Evolutionary conservation across 2,113 vertebrate genomes (phyloP).

Genomic region (Hemibagrus wyckioides): DNA sequence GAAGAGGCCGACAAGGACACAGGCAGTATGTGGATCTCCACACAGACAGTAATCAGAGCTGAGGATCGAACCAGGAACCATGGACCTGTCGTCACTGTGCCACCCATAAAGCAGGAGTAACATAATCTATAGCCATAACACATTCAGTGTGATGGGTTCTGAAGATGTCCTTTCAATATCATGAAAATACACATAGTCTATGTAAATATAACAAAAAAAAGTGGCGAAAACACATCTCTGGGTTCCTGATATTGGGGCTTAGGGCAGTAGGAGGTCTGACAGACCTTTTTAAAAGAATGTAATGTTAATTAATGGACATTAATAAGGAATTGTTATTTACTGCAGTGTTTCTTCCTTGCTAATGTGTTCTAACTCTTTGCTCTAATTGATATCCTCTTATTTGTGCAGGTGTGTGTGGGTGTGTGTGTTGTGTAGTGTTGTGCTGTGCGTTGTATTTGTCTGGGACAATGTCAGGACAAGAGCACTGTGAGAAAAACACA

Average conservation of each 20-base stretch:
- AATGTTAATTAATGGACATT: neutral
- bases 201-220: neutral
- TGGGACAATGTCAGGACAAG: slow-evolving; percentile 46
- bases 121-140: neutral
- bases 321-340: neutral
- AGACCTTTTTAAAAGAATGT: neutral
- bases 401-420: slow-evolving; percentile 17
- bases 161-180: neutral
- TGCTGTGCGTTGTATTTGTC: slow-evolving; percentile 29
- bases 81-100: neutral
- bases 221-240: neutral
- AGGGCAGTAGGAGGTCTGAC: neutral
- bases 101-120: neutral
- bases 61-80: neutral
- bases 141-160: neutral
- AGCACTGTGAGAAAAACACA: slow-evolving; percentile 85
- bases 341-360: neutral
- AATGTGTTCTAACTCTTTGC: neutral
- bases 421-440: slow-evolving; percentile 20
- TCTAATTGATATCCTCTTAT: neutral
- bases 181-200: neutral
- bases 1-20: neutral
- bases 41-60: neutral
- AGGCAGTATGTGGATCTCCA: neutral
- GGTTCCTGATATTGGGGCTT: neutral